phyloP scores from a whole-genome alignment of 2,113 vertebrate species.

The Plecturocebus donacophilus region DNA sequence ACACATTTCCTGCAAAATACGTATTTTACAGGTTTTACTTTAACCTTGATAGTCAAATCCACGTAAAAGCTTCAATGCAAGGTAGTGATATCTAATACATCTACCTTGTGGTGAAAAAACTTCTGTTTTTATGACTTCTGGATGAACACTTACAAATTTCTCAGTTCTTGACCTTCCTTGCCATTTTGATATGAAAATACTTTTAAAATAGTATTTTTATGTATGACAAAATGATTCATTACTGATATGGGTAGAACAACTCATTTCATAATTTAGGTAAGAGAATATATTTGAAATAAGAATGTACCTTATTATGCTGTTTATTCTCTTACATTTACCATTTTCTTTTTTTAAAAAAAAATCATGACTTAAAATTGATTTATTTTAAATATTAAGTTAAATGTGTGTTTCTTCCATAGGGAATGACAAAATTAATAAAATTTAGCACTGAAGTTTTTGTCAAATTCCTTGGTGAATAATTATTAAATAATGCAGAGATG shows the following conservation, averaged over 20 bases:
- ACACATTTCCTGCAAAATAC: background rate
- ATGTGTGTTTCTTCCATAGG: background rate
- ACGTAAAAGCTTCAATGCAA: background rate
- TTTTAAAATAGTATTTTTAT: background rate
- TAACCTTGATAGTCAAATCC: background rate
- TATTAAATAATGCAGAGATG: conserved; percentile 28
- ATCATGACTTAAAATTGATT: background rate
- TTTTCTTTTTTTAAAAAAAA: background rate
- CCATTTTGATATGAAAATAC: background rate
- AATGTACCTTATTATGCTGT: background rate
- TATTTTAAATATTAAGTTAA: conserved; percentile 2
- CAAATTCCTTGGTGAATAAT: background rate
- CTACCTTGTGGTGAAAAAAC: background rate
- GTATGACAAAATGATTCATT: background rate
- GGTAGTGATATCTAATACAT: background rate
- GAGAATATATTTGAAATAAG: conserved; percentile 13
- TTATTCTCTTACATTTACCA: background rate
- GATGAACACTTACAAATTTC: background rate
- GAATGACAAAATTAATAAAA: conserved; percentile 33
- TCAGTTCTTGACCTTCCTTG: background rate
- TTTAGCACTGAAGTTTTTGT: background rate
- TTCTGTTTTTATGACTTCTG: background rate
- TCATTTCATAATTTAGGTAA: background rate
- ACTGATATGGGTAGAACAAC: background rate
- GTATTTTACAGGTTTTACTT: background rate